phyloP scores from a whole-genome alignment of 2,113 vertebrate species.

The Phainopepla nitens region DNA sequence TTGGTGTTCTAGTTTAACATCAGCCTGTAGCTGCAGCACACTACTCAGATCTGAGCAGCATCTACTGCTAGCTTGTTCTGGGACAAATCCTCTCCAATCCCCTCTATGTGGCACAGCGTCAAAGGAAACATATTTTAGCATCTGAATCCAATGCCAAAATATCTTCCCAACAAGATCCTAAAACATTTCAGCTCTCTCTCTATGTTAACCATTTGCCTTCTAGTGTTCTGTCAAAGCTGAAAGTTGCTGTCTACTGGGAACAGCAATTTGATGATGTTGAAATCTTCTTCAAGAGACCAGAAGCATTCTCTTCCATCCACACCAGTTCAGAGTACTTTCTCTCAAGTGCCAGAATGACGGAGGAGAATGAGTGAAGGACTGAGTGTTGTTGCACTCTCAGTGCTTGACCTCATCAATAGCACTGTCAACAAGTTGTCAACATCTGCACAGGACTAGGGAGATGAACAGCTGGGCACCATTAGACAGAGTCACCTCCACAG shows the following conservation, averaged over 20 bases:
- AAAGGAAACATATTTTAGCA: neutral
- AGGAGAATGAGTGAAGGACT: neutral
- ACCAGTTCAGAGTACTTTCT: neutral
- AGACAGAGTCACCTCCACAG: neutral
- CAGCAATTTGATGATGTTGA: neutral
- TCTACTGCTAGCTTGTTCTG: neutral
- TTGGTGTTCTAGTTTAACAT: neutral
- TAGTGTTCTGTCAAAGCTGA: neutral
- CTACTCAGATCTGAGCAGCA: neutral
- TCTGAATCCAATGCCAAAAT: neutral
- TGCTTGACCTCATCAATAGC: neutral
- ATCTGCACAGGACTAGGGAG: neutral
- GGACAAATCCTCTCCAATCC: neutral
- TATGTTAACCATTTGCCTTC: neutral
- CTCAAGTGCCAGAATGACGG: accelerated
- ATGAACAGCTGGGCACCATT: neutral
- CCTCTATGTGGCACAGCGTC: neutral
- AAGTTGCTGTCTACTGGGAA: neutral
- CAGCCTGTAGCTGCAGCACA: neutral
- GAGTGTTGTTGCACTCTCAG: neutral
- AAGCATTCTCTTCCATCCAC: neutral
- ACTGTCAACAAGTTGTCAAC: neutral
- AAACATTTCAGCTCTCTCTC: neutral
- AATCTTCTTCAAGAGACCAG: neutral
- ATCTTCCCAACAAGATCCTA: neutral